phyloP scores from a whole-genome alignment of 2,113 vertebrate species.

The Mola mola region DNA sequence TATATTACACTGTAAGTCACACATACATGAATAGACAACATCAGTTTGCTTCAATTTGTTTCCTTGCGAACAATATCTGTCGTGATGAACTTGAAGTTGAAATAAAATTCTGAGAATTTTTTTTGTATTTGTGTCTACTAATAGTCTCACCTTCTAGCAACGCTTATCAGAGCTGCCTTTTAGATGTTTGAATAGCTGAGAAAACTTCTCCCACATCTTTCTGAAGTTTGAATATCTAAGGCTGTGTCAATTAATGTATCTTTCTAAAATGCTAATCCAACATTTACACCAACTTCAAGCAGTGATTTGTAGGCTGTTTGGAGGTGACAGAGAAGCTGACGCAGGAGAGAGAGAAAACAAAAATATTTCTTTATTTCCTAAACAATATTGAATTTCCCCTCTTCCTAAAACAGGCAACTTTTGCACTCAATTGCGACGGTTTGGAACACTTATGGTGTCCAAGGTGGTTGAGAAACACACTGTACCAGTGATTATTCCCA shows the following conservation, averaged over 20 bases:
- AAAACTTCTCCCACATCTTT: background rate
- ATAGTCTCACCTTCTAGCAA: too few relatives aligned
- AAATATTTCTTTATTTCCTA: too few relatives aligned
- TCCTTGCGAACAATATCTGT: background rate
- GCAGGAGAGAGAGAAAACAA: too few relatives aligned
- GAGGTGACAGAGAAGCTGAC: too few relatives aligned
- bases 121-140: too few relatives aligned
- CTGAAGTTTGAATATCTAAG: background rate
- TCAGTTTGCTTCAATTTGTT: background rate
- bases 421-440: too few relatives aligned
- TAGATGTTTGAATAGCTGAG: background rate
- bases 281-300: background rate
- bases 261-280: background rate
- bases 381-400: too few relatives aligned
- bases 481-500: background rate
- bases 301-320: background rate
- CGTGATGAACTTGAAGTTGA: constrained; percentile 33
- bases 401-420: too few relatives aligned
- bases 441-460: too few relatives aligned
- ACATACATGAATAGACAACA: too few relatives aligned
- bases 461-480: background rate
- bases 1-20: too few relatives aligned
- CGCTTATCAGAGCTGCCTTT: background rate
- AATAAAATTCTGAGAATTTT: constrained; percentile 25
- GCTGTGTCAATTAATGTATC: background rate